These are phyloP conservation scores for Mustela nigripes DNA, from an alignment of 2,113 vertebrate species.

Conservation along the genomic window DNA sequence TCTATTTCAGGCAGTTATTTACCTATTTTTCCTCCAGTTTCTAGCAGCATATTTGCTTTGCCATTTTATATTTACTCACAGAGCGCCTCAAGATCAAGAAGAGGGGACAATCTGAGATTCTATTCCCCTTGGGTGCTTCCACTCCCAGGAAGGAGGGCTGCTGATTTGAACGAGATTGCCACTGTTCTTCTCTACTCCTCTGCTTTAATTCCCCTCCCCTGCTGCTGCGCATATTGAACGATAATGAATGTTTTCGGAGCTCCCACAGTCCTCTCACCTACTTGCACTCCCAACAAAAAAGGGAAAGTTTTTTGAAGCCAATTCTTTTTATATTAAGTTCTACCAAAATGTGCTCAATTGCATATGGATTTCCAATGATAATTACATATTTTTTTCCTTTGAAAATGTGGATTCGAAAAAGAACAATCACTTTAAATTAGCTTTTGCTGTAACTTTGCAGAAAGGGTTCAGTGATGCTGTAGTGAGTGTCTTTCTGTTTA, in stretches of 20 bases:
- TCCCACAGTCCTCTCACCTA: slow-evolving; percentile 33
- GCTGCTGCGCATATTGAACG: slow-evolving; percentile 33
- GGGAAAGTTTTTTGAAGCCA: neutral
- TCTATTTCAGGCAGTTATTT: slow-evolving; percentile 14
- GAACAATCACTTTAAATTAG: neutral
- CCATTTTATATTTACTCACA: slow-evolving; percentile 31
- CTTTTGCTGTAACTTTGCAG: neutral
- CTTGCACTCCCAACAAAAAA: slow-evolving; percentile 4
- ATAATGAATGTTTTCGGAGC: slow-evolving; percentile 52
- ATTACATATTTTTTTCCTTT: neutral
- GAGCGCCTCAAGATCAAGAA: neutral
- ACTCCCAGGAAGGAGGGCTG: neutral
- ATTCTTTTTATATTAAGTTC: neutral
- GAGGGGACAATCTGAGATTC: slow-evolving; percentile 27
- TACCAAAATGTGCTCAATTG: neutral
- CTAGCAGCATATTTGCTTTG: slow-evolving; percentile 19
- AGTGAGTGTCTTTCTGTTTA: neutral
- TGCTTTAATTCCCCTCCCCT: slow-evolving; percentile 43
- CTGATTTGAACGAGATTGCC: slow-evolving; percentile 61
- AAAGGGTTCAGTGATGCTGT: neutral
- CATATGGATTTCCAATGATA: slow-evolving; percentile 1
- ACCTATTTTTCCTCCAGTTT: slow-evolving; percentile 32
- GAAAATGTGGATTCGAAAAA: neutral
- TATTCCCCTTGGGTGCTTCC: neutral
- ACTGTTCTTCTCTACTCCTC: neutral